Base-by-base conservation (phyloP, 2,888 invertebrate genomes). In the Adelognathus sp. region DNA sequence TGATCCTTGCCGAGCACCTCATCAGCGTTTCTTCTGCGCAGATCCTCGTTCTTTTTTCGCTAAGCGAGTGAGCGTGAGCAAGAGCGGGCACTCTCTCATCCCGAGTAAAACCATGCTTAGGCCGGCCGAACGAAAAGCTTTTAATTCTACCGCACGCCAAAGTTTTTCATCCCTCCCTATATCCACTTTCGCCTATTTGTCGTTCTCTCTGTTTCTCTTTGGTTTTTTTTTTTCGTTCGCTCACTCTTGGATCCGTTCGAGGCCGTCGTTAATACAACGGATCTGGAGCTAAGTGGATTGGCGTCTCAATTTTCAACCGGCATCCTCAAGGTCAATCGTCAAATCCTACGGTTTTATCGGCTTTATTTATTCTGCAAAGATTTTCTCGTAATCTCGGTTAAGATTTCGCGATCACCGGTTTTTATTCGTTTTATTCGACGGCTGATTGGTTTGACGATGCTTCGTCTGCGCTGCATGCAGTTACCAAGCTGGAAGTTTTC, bases 11-110 rank as follows among this genome's bases (percentile, higher is more conserved):
- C 36, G 18, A 33, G 52, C 24, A 66, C 60, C 52, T 21, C 66
- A 76, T 71, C 71, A 76, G 52, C 71, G 76, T 76, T 76, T 66
- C 63, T 66, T 71, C 76, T 52, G 44, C 71, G 66, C 71, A 44
- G n/a, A 71, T 71, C 71, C 61, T 27, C 61, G 41, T 21, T 52
- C 11, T 7, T 1, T 14, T 7, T 46, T 33, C 41, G 33, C 36
- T 41, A 4, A 33, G n/a, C n/a, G n/a, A n/a, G n/a, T n/a, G n/a
- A n/a, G n/a, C n/a, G n/a, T n/a, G n/a, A n/a, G n/a, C n/a, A n/a
- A n/a, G n/a, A n/a, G n/a, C n/a, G n/a, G n/a, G n/a, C n/a, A n/a
- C 11, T 11, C 14, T 29, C 50, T 11, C 16, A 11, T 33, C 31
- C 36, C 29, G 18, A 46, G n/a, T n/a, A 60, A 76, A 50, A 11